Base-by-base conservation (phyloP, 1,140 invertebrate species). In the Lamellibrachia luymesi region DNA sequence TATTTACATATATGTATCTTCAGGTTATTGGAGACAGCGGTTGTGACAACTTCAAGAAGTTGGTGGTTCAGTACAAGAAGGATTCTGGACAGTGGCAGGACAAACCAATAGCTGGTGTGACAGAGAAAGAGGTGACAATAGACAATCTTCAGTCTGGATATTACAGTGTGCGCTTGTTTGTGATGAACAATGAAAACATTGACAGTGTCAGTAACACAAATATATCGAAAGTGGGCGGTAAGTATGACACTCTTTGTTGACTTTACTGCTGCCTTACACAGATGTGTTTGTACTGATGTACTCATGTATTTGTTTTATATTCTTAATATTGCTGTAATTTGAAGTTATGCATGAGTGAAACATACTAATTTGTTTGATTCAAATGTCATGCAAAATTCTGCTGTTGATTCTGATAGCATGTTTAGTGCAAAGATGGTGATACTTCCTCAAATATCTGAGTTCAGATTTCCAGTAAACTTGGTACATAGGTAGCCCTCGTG, bases 21-120 rank as follows among this genome's bases (percentile, higher is more conserved):
- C 17, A 80, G 64, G 7, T 4, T 80, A 10, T 80, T 80, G 64
- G 13, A 22, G 64, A 80, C 64, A 80, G 64, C 64, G 64, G 64
- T 22, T 80, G 64, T 80, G 64, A 80, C 64, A 80, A 80, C 64
- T 80, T 80, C 64, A 80, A 80, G 64, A 80, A 80, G 64, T 80
- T 80, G 7, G 1, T 80, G 13, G 64, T 80, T 80, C 64, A 10
- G 17, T 80, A 80, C 64, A 80, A 80, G 13, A 22, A 22, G 8
- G 4, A 10, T 10, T 80, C 64, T 80, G 64, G 64, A 80, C 64
- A 80, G 64, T 80, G 64, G 64, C 64, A 22, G 64, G 13, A 80
- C 64, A 80, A 80, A 80, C 6, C 0, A 38, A 38, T 38, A 80
- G 7, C 13, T 80, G 64, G 17, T 80, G 64, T 80, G 5, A 80